Evolutionary conservation across 2,888 invertebrate species (phyloP), one percentile per base, ranked within the genome.

Genomic region (Allacma fusca): DNA sequence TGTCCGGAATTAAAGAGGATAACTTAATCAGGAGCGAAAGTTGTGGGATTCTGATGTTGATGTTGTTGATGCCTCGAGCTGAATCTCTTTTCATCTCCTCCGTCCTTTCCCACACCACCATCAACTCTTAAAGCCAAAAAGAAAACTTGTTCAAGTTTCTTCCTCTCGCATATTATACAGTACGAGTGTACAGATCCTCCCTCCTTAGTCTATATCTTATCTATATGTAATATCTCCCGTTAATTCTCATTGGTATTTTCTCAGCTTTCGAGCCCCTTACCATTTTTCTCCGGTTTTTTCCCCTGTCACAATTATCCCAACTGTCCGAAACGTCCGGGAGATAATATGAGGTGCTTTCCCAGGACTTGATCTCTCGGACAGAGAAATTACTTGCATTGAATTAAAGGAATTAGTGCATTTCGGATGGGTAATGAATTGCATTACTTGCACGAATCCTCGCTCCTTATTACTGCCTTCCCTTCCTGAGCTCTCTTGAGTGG

Each of bases 1-100:
- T 81, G 81, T 81, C 80, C 80, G 80, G 81, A 83, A 83, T 83
- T 81, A 81, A 81, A 77, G 78, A 78, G 80, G 81, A 81, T 83
- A 83, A 83, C 83, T 81, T 83, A 83, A 83, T 83, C 83, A 83
- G 80, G 79, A 79, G 80, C 65, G 78, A 82, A 82, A 82, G 79
- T 81, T 82, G 81, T 78, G 80, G 77, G 81, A 80, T 80, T 79
- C 44, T 68, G 69, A 76, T 79, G 76, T 71, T 76, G 74, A 76
- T 79, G 76, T 64, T 73, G 59, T 72, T 67, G 40, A 65, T 75
- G 74, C 79, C 76, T 65, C 40, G 24, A 79, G 79, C 79, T 64
- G 62, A 79, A 76, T 79, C 77, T 75, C 79, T 79, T 75, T 79
- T 76, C 78, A 78, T 76, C 76, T 78, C 69, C 70, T 64, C 29